Evolutionary conservation across 2,797 vertebrate species (phyloP).

Genomic region (Denticeps clupeoides): DNA sequence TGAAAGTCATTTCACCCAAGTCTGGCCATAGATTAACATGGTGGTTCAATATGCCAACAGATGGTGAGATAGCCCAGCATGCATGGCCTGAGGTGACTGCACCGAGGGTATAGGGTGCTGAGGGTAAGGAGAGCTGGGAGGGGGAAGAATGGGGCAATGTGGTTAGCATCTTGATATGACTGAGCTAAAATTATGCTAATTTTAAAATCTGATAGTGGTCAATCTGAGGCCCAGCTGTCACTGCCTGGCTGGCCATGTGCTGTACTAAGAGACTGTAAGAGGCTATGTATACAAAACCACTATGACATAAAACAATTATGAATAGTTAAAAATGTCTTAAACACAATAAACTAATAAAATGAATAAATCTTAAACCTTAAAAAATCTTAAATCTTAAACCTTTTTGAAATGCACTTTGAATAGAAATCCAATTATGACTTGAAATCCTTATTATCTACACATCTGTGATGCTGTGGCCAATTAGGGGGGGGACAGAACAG

Average conservation of each 20-base stretch:
- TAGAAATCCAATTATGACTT: no score
- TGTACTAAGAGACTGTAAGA: not conserved
- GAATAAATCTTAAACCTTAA: no score
- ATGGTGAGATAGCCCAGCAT: constrained; percentile 16
- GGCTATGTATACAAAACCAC: not conserved
- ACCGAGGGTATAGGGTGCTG: not conserved
- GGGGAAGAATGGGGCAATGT: not conserved
- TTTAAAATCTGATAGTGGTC: constrained; percentile 21
- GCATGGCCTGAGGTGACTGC: not conserved
- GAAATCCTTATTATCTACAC: no score
- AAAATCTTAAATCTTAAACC: no score
- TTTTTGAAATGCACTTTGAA: no score
- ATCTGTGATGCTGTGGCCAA: no score
- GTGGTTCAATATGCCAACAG: constrained; percentile 29
- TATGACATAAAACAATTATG: no score
- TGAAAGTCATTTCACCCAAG: constrained; percentile 8
- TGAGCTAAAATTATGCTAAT: constrained; percentile 29
- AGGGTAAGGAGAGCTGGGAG: not conserved
- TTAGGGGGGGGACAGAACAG: no score
- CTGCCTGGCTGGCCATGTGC: not conserved
- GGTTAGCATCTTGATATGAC: not conserved
- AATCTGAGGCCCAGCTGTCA: constrained; percentile 23
- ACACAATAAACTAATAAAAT: no score
- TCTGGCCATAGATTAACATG: constrained; percentile 14
- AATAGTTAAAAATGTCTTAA: no score